These are phyloP conservation scores for Apamea sordens DNA, from an alignment of 2,888 invertebrate genomes.

Conservation along the genomic window DNA sequence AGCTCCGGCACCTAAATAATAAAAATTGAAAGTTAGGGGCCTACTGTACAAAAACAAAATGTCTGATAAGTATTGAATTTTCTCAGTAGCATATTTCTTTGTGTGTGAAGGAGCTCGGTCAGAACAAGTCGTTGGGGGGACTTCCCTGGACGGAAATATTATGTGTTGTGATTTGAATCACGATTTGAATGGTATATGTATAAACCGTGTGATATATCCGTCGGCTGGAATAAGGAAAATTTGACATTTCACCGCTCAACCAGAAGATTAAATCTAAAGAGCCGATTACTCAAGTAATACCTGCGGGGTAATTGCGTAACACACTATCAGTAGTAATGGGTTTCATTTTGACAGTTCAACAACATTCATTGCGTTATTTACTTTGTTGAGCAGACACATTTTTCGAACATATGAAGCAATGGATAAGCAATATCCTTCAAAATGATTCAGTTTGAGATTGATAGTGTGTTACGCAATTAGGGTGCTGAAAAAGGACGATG, in stretches of 20 bases:
- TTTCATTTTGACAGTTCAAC: no score
- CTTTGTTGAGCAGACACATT: no score
- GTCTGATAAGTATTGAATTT: background rate
- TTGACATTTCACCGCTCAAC: background rate
- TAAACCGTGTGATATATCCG: background rate
- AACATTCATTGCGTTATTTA: no score
- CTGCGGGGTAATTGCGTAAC: no score
- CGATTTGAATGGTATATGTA: background rate
- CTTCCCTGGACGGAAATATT: background rate
- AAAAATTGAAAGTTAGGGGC: slow-evolving; percentile 9
- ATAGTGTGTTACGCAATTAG: no score
- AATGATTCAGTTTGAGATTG: no score
- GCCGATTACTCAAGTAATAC: background rate
- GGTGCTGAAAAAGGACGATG: background rate
- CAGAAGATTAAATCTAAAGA: background rate
- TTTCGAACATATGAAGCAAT: no score
- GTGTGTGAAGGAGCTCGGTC: background rate
- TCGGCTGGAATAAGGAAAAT: background rate
- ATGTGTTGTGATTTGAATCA: background rate
- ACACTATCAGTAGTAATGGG: no score
- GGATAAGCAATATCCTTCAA: no score
- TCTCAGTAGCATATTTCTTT: background rate
- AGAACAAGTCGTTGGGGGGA: background rate
- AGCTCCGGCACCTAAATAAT: slow-evolving; percentile 95
- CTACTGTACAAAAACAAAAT: background rate